Conservation (phyloP, 2,113 vertebrate species). For the Corythoichthys intestinalis region DNA sequence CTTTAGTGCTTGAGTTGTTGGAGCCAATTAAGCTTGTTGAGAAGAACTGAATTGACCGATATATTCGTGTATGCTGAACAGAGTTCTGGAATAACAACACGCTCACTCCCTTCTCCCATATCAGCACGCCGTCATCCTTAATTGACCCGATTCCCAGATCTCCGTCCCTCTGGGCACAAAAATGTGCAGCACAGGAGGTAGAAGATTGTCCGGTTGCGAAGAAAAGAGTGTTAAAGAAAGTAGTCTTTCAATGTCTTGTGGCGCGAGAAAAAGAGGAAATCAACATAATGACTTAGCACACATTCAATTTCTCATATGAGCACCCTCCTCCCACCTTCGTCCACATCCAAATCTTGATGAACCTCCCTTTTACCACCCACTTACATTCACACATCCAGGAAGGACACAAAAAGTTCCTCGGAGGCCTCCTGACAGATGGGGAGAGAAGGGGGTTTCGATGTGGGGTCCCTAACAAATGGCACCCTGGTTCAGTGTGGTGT, state of each 20-base stretch:
- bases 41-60: not conserved
- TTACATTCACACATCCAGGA: constrained; percentile 73
- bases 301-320: constrained; percentile 56
- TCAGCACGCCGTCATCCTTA: constrained; percentile 76
- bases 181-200: constrained; percentile 79
- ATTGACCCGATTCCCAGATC: constrained; percentile 81
- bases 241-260: constrained; percentile 71
- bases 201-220: constrained; percentile 66
- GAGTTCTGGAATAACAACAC: constrained; percentile 60
- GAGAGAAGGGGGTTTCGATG: constrained; percentile 71
- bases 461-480: constrained; percentile 64
- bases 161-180: constrained; percentile 74
- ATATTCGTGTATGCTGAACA: not conserved
- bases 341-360: constrained; percentile 76
- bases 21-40: not conserved
- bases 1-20: not conserved
- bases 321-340: constrained; percentile 60
- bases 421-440: constrained; percentile 84
- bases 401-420: constrained; percentile 65
- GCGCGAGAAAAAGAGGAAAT: constrained; percentile 73
- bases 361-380: constrained; percentile 73
- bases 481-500: constrained; percentile 76
- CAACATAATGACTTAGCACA: constrained; percentile 81
- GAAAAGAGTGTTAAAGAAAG: constrained; percentile 66
- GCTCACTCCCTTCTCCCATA: constrained; percentile 64